These are phyloP conservation scores for Pandemis cinnamomeana DNA, from an alignment of 2,888 invertebrate genomes.

Conservation along the genomic window DNA sequence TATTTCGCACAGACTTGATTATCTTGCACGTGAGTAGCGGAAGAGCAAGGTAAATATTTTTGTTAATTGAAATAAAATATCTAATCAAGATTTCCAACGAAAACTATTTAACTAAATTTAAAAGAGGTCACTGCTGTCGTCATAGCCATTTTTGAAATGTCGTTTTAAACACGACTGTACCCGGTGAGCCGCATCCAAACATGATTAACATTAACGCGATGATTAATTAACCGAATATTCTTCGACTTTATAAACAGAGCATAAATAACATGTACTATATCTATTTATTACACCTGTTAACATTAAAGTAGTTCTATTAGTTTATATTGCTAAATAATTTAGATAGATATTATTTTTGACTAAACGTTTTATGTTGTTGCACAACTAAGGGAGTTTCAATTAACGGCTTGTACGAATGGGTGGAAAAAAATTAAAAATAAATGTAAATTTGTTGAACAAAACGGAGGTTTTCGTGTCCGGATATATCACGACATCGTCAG, in stretches of 20 bases:
- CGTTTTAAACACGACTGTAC: not conserved
- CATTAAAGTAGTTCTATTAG: not conserved
- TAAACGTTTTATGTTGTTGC: not conserved
- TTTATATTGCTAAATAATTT: no score
- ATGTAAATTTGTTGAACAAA: constrained; percentile 30
- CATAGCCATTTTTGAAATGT: not conserved
- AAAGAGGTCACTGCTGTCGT: not conserved
- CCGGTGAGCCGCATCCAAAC: constrained; percentile 7
- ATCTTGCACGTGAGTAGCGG: no score
- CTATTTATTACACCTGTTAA: not conserved
- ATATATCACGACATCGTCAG: constrained; percentile 45
- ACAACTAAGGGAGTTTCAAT: constrained; percentile 13
- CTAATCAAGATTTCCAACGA: no score
- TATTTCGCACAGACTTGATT: no score
- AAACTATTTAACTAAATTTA: no score
- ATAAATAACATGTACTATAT: not conserved
- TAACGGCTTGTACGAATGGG: constrained; percentile 16
- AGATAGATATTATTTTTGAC: no score
- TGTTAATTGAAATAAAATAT: no score
- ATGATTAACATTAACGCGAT: constrained; percentile 30
- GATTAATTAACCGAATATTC: constrained; percentile 22
- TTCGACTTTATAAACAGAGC: constrained; percentile 8
- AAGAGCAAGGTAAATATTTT: no score
- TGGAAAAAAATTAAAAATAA: constrained; percentile 29
- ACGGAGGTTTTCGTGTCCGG: constrained; percentile 38